These are phyloP conservation scores for Diplodus sargus DNA, from an alignment of 2,797 vertebrate genomes.

Conservation along the genomic window DNA sequence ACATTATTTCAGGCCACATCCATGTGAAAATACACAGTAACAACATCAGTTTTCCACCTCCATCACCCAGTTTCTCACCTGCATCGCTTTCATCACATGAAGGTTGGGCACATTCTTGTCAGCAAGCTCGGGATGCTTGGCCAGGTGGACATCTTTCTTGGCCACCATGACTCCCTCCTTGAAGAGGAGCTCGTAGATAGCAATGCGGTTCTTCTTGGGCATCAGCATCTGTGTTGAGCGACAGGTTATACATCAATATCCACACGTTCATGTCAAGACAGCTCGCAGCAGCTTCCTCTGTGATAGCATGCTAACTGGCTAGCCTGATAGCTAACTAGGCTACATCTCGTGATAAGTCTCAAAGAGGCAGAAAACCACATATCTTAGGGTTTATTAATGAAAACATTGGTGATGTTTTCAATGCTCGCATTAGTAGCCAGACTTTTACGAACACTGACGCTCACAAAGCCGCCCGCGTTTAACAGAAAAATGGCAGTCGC, in stretches of 20 bases:
- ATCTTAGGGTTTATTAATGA: fast-evolving
- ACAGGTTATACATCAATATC: fast-evolving
- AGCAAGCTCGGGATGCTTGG: slow-evolving; percentile 95
- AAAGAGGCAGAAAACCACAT: fast-evolving
- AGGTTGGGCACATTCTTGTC: slow-evolving; percentile 99
- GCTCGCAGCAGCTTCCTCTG: not conserved
- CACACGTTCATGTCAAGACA: no score
- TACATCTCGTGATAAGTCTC: fast-evolving
- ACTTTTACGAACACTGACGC: not conserved
- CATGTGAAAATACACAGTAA: not conserved
- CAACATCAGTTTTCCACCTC: no score
- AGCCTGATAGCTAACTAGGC: not conserved
- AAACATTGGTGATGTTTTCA: fast-evolving
- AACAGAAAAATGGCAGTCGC: slow-evolving; percentile 55
- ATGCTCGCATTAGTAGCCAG: fast-evolving
- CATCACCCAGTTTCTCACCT: slow-evolving; percentile 82
- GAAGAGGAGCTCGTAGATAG: slow-evolving; percentile 99
- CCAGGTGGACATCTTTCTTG: slow-evolving; percentile 97
- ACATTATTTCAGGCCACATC: not conserved
- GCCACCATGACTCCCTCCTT: slow-evolving; percentile 99
- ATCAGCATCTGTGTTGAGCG: slow-evolving; percentile 92
- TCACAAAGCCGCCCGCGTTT: not conserved
- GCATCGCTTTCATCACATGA: slow-evolving; percentile 99
- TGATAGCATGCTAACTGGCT: slow-evolving; percentile 34
- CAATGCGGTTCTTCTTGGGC: slow-evolving; percentile 99